Evolutionary conservation across 1,140 invertebrate genomes (phyloP).

Genomic region (Tetranychus cinnabarinus): DNA sequence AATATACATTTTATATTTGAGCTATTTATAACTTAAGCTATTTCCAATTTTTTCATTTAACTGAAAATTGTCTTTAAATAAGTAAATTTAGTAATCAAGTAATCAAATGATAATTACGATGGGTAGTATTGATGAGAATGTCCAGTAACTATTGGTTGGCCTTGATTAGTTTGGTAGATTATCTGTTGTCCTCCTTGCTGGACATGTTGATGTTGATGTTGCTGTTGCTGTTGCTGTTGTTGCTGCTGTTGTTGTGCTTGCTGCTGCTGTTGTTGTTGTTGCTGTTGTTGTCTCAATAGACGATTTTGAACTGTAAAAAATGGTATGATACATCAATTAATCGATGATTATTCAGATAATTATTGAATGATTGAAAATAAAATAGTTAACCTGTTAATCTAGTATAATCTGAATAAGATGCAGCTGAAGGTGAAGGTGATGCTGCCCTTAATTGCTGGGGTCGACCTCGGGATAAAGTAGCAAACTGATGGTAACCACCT

Average conservation of each 20-base stretch:
- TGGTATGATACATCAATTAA: not conserved
- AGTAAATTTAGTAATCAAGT: too few relatives aligned
- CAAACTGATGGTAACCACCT: conserved; percentile 2
- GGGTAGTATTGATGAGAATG: conserved; percentile 12
- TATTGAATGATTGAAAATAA: not conserved
- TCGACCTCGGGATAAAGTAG: not conserved
- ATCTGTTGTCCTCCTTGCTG: not conserved
- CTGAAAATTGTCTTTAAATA: too few relatives aligned
- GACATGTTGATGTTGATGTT: too few relatives aligned
- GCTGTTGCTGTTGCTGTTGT: not conserved
- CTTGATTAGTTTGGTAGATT: conserved; percentile 3
- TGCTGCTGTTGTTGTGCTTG: conserved; percentile 1
- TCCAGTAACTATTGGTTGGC: conserved; percentile 19
- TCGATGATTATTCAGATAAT: not conserved
- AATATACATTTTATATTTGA: not conserved
- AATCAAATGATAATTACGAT: too few relatives aligned
- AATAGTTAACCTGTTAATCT: not conserved
- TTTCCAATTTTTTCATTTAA: too few relatives aligned
- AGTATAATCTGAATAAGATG: not conserved
- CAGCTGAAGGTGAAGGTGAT: not conserved
- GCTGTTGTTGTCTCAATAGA: conserved; percentile 1
- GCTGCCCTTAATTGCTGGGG: not conserved
- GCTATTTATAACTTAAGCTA: not conserved
- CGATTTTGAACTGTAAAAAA: conserved; percentile 1
- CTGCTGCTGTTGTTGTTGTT: conserved; percentile 1